These are phyloP conservation scores for Micronycteris hirsuta DNA, from an alignment of 2,113 vertebrate species.

Conservation along the genomic window DNA sequence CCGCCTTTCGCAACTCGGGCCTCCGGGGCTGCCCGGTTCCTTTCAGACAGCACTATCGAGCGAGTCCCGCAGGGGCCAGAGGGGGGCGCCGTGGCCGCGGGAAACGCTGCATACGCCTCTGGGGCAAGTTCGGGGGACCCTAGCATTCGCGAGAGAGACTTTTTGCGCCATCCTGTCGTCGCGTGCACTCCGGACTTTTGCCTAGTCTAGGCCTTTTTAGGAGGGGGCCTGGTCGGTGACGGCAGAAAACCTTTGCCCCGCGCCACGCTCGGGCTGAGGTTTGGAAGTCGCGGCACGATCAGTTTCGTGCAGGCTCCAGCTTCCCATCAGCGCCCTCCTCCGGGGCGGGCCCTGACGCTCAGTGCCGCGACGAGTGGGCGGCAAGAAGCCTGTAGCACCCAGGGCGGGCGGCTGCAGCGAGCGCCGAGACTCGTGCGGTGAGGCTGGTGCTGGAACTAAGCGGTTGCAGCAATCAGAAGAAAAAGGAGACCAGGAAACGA, in stretches of 20 bases:
- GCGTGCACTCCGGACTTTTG: not conserved
- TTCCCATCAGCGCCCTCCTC: slow-evolving; percentile 58
- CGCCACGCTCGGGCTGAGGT: not conserved
- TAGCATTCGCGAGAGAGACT: not conserved
- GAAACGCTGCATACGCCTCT: not conserved
- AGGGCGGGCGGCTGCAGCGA: not conserved
- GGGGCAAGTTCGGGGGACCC: not conserved
- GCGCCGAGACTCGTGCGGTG: not conserved
- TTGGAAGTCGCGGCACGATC: not conserved
- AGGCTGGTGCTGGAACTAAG: not conserved
- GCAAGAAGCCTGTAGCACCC: not conserved
- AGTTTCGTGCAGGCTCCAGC: not conserved
- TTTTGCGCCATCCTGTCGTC: not conserved
- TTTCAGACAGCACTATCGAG: rapidly evolving
- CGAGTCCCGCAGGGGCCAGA: not conserved
- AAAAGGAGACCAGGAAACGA: not conserved
- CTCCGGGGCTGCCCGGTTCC: rapidly evolving
- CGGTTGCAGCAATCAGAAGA: not conserved
- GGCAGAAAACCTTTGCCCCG: not conserved
- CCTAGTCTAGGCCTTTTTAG: not conserved
- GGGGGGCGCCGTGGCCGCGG: slow-evolving; percentile 32
- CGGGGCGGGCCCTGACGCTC: slow-evolving; percentile 45
- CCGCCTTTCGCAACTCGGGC: not conserved
- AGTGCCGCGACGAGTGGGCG: slow-evolving; percentile 49
- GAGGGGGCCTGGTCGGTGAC: not conserved